Evolutionary conservation across 2,797 vertebrate species (phyloP), one percentile per base, ranked within the genome.

Genomic region (Hipposideros larvatus): DNA sequence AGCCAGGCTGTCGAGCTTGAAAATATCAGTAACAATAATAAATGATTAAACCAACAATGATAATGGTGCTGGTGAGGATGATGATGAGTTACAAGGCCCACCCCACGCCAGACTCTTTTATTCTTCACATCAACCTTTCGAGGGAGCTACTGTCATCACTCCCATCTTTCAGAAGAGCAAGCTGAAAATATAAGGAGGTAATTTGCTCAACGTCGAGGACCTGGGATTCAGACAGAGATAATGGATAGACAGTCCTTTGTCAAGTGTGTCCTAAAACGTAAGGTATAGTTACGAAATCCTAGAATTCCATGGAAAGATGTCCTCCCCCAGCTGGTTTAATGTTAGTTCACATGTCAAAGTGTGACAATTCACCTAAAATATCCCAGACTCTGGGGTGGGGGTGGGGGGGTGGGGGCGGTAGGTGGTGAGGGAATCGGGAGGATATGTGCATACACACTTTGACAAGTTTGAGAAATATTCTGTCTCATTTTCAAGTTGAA

Each of bases 401-500:
- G 11, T 3, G 26, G 14, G 11, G 4, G 3, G 2, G 24, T 3
- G 43, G 48, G 2, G 48, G 48, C 11, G 48, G 13, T 48, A 10
- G 48, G 43, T 43, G 28, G 68, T 15, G 11, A 34, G 16, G 19
- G 11, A 0, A 21, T 3, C 4, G 37, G 31, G 19, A n/a, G 0
- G 21, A 16, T 66, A 51, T 34, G 43, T 66, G 61, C 24, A 31
- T 14, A 2, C 5, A 71, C 15, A 37, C 46, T 87, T n/a, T 19
- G 28, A 96, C 73, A 90, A 43, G 37, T 21, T 71, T 31, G 6
- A 96, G 63, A 92, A 89, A 92, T 22, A 87, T 1, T 70, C 43
- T 85, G 61, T 46, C 78, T 84, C 26, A 1, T 84, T 88, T 95
- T 91, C 46, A 94, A 93, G 79, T 87, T 48, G 53, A 96, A 85